phyloP scores from a whole-genome alignment of 37 sponge, comb jelly and placozoan genomes.

The Cliona cf. orientalis region DNA sequence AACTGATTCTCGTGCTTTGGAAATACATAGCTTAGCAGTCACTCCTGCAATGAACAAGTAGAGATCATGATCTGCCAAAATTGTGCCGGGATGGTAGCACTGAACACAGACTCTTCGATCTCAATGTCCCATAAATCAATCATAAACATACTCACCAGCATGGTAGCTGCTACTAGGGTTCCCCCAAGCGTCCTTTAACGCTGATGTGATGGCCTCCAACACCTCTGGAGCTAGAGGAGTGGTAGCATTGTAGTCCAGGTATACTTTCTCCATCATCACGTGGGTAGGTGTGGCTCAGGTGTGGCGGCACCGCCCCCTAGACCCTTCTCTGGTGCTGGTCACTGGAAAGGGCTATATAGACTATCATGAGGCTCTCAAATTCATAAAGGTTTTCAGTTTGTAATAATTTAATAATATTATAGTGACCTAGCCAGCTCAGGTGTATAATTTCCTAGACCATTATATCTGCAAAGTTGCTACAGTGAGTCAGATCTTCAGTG shows the following conservation, averaged over 20 bases:
- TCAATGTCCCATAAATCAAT: too few species aligned
- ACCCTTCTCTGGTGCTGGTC: too few species aligned
- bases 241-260: slow-evolving; percentile 94
- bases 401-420: too few species aligned
- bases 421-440: too few species aligned
- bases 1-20: slow-evolving; percentile 39
- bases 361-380: too few species aligned
- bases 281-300: not conserved
- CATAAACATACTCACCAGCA: slow-evolving; percentile 54
- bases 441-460: too few species aligned
- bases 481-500: too few species aligned
- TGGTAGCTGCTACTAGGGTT: slow-evolving; percentile 84
- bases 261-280: slow-evolving; percentile 39
- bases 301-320: too few species aligned
- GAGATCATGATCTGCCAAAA: not conserved
- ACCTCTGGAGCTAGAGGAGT: slow-evolving; percentile 86
- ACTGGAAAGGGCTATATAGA: too few species aligned
- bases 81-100: not conserved
- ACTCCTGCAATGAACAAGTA: slow-evolving; percentile 23
- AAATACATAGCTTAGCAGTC: slow-evolving; percentile 34
- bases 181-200: slow-evolving; percentile 77
- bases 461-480: too few species aligned
- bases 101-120: too few species aligned
- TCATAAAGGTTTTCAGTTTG: too few species aligned
- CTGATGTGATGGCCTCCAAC: slow-evolving; percentile 37